phyloP scores from a whole-genome alignment of 2,797 vertebrate species.

The Microchirus variegatus region DNA sequence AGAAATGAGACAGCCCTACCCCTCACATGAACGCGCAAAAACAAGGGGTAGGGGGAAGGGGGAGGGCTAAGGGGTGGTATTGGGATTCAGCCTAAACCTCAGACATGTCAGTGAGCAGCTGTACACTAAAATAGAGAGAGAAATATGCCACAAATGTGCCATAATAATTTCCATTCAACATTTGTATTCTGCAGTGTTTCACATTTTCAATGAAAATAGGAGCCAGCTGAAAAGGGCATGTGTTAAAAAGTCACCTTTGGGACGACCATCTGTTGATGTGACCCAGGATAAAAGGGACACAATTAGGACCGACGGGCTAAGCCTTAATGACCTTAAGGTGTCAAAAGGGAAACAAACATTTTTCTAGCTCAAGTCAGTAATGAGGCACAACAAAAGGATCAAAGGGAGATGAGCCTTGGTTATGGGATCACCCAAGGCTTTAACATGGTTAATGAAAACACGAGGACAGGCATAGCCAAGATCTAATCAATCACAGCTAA shows the following conservation, averaged over 20 bases:
- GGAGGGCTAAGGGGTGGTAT: no score
- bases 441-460: constrained; percentile 33
- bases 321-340: constrained; percentile 11
- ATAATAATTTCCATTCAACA: constrained; percentile 35
- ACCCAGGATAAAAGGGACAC: neutral
- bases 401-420: constrained; percentile 2
- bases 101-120: neutral
- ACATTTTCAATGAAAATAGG: constrained; percentile 25
- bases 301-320: neutral
- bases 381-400: neutral
- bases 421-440: constrained; percentile 15
- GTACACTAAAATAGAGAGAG: constrained; percentile 5
- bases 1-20: no score
- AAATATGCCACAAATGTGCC: constrained; percentile 2
- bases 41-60: no score
- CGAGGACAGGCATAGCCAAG: constrained; percentile 20
- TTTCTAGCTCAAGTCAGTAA: constrained; percentile 15
- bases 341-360: constrained; percentile 35
- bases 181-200: constrained; percentile 7
- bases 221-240: constrained; percentile 8
- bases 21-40: no score
- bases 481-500: constrained; percentile 21
- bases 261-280: constrained; percentile 23
- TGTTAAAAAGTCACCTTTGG: constrained; percentile 4
- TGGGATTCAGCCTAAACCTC: no score